phyloP scores from a whole-genome alignment of 2,113 vertebrate species.

The Albula glossodonta region DNA sequence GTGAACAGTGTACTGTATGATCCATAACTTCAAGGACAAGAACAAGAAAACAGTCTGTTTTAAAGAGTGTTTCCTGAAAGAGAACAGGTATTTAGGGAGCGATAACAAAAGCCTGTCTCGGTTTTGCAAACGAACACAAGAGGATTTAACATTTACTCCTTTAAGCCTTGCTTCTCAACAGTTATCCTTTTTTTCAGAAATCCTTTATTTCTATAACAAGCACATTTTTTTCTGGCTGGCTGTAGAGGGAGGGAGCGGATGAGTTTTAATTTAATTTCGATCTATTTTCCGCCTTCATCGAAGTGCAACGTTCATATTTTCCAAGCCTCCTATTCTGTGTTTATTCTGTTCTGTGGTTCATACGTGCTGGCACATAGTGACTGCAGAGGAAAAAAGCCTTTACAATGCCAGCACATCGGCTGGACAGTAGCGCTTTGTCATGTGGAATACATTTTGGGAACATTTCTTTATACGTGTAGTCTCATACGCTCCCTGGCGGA shows the following conservation, averaged over 20 bases:
- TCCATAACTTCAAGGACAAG: background rate
- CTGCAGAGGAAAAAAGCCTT: background rate
- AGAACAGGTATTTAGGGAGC: background rate
- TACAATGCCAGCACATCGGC: conserved; percentile 13
- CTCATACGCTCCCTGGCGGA: background rate
- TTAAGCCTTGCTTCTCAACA: background rate
- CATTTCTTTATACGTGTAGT: background rate
- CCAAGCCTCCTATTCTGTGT: conserved; percentile 10
- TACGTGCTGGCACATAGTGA: background rate
- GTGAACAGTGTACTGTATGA: background rate
- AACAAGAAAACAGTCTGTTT: background rate
- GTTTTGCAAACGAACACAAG: background rate
- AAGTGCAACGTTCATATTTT: conserved; percentile 27
- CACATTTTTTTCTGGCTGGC: conserved; percentile 2
- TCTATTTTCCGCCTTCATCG: conserved; percentile 17
- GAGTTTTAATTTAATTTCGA: conserved; percentile 15
- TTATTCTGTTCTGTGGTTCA: conserved; percentile 13
- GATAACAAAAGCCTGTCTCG: conserved; percentile 1
- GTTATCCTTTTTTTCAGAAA: background rate
- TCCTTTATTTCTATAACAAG: conserved; percentile 13
- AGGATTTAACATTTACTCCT: background rate
- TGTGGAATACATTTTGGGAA: conserved; percentile 11
- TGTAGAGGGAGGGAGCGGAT: background rate
- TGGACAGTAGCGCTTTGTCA: conserved; percentile 13
- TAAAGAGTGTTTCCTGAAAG: background rate